Evolutionary conservation across 2,888 invertebrate species (phyloP).

Genomic region (Drosophila sordidula): DNA sequence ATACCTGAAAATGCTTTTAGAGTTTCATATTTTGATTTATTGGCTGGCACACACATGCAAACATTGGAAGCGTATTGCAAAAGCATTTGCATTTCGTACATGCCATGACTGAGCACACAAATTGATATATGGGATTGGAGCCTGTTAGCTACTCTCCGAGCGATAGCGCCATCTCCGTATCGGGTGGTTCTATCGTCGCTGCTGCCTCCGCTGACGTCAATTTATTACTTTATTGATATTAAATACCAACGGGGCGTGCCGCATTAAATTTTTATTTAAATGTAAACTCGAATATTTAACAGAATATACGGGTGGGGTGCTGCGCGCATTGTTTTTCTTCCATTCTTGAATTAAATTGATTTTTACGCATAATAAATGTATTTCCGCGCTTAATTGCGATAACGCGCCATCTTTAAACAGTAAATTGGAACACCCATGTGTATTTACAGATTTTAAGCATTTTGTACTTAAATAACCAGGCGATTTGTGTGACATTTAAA

Average conservation of each 20-base stretch:
- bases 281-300: conserved; percentile 29
- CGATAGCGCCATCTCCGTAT: background rate
- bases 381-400: conserved; percentile 62
- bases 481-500: no score
- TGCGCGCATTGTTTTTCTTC: conserved; percentile 23
- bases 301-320: conserved; percentile 16
- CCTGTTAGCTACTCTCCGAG: conserved; percentile 19
- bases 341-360: conserved; percentile 38
- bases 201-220: conserved; percentile 28
- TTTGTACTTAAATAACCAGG: no score
- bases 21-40: conserved; percentile 75
- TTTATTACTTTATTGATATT: conserved; percentile 73
- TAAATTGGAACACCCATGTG: conserved; percentile 29
- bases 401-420: conserved; percentile 53
- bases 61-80: conserved; percentile 45
- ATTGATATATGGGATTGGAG: conserved; percentile 67
- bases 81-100: conserved; percentile 67
- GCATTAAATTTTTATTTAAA: conserved; percentile 44
- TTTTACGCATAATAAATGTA: conserved; percentile 59
- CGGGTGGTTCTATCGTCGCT: background rate
- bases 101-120: conserved; percentile 49
- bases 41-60: conserved; percentile 39
- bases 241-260: conserved; percentile 42
- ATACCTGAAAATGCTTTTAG: conserved; percentile 77
- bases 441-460: no score